Conservation (phyloP, 2,888 invertebrate species). For the Lysandra coridon region DNA sequence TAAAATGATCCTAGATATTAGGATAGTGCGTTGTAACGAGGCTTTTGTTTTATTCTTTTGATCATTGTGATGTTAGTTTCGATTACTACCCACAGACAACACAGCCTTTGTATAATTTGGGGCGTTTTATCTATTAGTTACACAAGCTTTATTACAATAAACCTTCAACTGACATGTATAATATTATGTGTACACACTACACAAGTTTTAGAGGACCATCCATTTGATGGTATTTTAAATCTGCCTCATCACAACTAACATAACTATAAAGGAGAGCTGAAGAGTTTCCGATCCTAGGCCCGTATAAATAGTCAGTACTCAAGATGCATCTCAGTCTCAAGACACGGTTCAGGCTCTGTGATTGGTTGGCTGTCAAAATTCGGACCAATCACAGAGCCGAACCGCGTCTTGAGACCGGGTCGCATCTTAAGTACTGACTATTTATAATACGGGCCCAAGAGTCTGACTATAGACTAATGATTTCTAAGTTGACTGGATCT, state of each 20-base stretch:
- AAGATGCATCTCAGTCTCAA: no score
- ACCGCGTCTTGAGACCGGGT: no score
- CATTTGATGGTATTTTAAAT: neutral
- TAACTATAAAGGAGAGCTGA: neutral
- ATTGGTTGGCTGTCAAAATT: no score
- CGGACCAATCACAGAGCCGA: no score
- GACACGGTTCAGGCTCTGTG: no score
- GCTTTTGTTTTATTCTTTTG: neutral
- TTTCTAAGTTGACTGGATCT: no score
- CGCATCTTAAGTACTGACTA: no score
- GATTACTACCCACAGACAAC: neutral
- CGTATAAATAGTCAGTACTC: no score
- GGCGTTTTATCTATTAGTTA: conserved; percentile 11
- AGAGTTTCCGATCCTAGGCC: no score
- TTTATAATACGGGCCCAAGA: no score
- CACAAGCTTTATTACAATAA: neutral
- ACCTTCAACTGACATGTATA: neutral
- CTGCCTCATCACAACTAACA: neutral
- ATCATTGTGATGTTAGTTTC: neutral
- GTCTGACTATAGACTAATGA: no score
- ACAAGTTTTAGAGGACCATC: neutral
- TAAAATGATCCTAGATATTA: neutral
- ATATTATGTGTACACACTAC: neutral
- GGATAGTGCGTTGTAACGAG: neutral
- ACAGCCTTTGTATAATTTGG: neutral